A percentile compares a stretch with the other conserved stretches of the same genome.
Evolutionary conservation across 2,797 vertebrate species (phyloP).

Genomic region (Oceanodroma leucorhoa): DNA sequence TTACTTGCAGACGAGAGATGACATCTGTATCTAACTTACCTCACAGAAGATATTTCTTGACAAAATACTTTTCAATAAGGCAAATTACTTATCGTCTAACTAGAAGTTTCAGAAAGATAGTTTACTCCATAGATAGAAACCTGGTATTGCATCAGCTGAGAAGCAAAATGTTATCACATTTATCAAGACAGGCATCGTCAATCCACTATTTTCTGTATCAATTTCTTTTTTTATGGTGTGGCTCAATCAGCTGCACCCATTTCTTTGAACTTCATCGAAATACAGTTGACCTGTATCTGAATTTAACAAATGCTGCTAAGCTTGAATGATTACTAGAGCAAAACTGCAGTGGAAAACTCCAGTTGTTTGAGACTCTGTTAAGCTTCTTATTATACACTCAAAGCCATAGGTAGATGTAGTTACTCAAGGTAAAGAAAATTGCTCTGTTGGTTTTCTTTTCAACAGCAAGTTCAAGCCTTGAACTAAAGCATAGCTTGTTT

Average conservation of each 20-base stretch:
- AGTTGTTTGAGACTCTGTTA: neutral
- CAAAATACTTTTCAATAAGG: neutral
- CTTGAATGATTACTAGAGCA: slow-evolving; percentile 22
- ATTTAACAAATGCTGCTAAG: slow-evolving; percentile 16
- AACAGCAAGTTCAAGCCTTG: slow-evolving; percentile 23
- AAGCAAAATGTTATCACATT: neutral
- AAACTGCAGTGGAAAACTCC: slow-evolving; percentile 18
- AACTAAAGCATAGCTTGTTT: slow-evolving; percentile 20
- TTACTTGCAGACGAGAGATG: neutral
- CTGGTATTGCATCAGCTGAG: neutral
- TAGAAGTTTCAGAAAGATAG: neutral
- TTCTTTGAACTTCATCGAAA: slow-evolving; percentile 5
- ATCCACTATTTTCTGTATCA: neutral
- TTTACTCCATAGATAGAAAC: neutral
- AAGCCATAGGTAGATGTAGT: slow-evolving; percentile 19
- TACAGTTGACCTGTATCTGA: neutral
- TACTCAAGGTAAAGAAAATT: slow-evolving; percentile 21
- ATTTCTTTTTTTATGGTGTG: neutral
- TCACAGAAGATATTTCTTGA: neutral
- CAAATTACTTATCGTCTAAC: neutral
- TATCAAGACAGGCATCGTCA: neutral
- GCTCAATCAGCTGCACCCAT: neutral
- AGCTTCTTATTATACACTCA: neutral
- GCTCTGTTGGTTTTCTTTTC: slow-evolving; percentile 37
- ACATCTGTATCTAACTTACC: neutral